Base-by-base conservation (phyloP, 2,113 vertebrate species). In the Todiramphus chloris region DNA sequence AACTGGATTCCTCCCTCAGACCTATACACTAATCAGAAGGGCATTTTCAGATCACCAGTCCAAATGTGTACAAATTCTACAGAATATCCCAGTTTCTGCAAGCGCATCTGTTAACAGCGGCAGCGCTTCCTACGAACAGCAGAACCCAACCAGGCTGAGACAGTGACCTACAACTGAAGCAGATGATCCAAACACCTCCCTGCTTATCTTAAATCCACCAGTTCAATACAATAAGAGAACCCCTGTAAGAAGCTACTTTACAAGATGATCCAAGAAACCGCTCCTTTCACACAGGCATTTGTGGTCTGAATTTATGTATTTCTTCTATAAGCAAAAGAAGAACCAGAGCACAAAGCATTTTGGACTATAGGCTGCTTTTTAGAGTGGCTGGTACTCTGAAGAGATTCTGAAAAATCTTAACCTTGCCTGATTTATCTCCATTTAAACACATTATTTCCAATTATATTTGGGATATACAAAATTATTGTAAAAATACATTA, bases 351-450 rank as follows among this genome's bases (percentile, higher is more conserved):
- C 43, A 89, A 91, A 78, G 44, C 46, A 37, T 51, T 95, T 50
- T 21, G 17, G 37, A 51, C 17, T 17, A n/a, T 16, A 33, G 0
- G 0, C 13, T 67, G 55, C 44, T 55, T 88, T 90, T 77, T 35
- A 59, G 37, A 94, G 51, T 5, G 31, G 33, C 18, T 21, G 15
- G 24, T 66, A 69, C 43, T 43, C 68, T 23, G 20, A 67, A 79
- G n/a, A 43, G 5, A 70, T 17, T 31, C n/a, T 51, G 46, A 53
- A 85, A 62, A 75, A 74, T 50, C 46, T 81, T 39, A n/a, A 33
- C 66, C 33, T 77, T 58, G 58, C 35, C 39, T 53, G 33, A 77
- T 74, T 81, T 83, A 50, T 66, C 69, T 44, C 53, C 51, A 81
- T 9, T n/a, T 4, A 93, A 88, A 90, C 50, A 39, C 16, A 53